Evolutionary conservation across 2,888 invertebrate species (phyloP).

Genomic region (Schizotus pectinicornis): DNA sequence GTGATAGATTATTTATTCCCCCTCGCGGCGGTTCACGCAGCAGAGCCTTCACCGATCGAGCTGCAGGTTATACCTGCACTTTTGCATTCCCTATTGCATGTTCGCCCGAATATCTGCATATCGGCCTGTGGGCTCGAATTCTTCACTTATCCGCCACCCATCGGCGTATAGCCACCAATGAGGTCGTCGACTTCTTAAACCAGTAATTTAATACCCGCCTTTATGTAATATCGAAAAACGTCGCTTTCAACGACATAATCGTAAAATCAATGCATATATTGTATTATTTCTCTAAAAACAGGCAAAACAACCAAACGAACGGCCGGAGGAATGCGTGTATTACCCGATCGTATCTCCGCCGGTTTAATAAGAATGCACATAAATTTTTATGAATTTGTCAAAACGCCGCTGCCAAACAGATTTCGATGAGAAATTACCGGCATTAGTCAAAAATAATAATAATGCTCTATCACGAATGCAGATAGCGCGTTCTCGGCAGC

Average conservation of each 20-base stretch:
- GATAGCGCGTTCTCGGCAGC: too few relatives aligned
- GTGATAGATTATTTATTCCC: conserved; percentile 9
- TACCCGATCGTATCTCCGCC: conserved; percentile 26
- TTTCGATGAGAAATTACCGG: conserved; percentile 21
- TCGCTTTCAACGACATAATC: conserved; percentile 19
- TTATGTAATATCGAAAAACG: conserved; percentile 25
- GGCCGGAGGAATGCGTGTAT: conserved; percentile 20
- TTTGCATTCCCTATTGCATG: conserved; percentile 23
- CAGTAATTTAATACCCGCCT: conserved; percentile 29
- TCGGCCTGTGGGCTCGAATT: conserved; percentile 42
- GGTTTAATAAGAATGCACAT: conserved; percentile 26
- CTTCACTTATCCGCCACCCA: conserved; percentile 42
- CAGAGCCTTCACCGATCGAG: neutral
- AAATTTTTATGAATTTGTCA: conserved; percentile 30
- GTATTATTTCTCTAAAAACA: conserved; percentile 16
- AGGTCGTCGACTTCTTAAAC: conserved; percentile 45
- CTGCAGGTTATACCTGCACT: conserved; percentile 4
- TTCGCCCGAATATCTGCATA: conserved; percentile 44
- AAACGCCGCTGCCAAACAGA: conserved; percentile 19
- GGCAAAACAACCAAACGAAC: conserved; percentile 19
- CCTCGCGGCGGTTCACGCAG: conserved; percentile 4
- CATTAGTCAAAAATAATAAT: conserved; percentile 23
- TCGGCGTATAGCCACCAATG: conserved; percentile 42
- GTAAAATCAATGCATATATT: conserved; percentile 26
- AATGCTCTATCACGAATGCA: neutral